Evolutionary conservation across 2,888 invertebrate genomes (phyloP), one percentile per base, ranked within the genome.

Genomic region (Tineola bisselliella): DNA sequence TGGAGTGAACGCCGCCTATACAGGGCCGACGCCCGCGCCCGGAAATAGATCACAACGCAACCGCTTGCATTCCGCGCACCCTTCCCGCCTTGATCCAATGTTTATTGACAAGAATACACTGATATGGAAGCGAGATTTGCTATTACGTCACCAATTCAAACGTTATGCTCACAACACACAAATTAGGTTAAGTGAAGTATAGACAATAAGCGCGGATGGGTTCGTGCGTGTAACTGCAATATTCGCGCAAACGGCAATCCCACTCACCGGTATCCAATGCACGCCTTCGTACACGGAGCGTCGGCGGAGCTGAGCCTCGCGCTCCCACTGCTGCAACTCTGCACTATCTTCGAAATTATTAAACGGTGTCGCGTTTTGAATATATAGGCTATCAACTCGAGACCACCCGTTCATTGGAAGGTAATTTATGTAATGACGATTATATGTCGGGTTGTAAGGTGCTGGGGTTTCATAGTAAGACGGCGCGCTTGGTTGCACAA

Each of bases 211-310:
- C 58, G 58, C 54, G 54, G 25, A 19, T 54, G 59, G 31, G 44
- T 18, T 67, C 77, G 79, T 75, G 75, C 74, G 69, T 66, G 54
- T 25, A 25, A 54, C 54, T 72, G 70, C 71, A 66, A 62, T 68
- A 70, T 4, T 12, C 31, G n/a, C n/a, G n/a, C n/a, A n/a, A n/a
- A n/a, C n/a, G 13, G 69, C 76, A 72, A 71, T 67, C 71, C 72
- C 77, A 84, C 84, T 86, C 83, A 82, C 83, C 61, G 63, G 60
- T 13, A 71, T 66, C 68, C 75, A 81, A 77, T 83, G 81, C 71
- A 84, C 84, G 74, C 84, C 84, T 75, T 87, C 84, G 71, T 84
- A 86, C 66, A 86, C 70, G 66, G 86, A 84, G 65, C 81, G 80
- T 68, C 69, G 68, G 67, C 70, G 72, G 25, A 13, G 71, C 74